Conservation (phyloP, 2,113 vertebrate species). For the Clarias batrachus region DNA sequence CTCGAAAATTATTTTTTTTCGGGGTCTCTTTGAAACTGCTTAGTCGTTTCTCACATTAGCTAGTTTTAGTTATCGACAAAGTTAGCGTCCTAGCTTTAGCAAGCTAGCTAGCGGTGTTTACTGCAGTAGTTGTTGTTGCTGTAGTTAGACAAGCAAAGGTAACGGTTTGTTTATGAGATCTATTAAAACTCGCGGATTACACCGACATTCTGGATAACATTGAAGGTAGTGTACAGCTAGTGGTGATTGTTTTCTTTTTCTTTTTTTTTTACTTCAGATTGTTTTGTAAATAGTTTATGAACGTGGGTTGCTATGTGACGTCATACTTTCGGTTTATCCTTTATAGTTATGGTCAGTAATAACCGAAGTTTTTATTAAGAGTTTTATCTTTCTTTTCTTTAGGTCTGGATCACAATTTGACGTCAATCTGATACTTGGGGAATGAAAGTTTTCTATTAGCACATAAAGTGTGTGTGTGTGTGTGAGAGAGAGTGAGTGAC, state of each 20-base stretch:
- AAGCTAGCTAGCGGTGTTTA: constrained; percentile 10
- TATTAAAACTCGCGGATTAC: background rate
- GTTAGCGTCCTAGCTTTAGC: constrained; percentile 6
- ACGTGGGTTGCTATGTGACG: background rate
- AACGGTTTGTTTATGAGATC: background rate
- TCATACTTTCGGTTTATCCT: background rate
- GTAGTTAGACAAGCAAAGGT: background rate
- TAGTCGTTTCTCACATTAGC: background rate
- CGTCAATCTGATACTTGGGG: background rate
- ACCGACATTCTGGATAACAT: background rate
- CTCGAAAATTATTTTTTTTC: background rate
- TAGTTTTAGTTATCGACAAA: background rate
- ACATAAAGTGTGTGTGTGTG: background rate
- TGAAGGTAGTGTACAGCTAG: background rate
- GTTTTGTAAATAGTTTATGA: background rate
- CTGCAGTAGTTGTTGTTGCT: background rate
- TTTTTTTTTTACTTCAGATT: no score
- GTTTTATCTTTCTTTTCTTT: constrained; percentile 22
- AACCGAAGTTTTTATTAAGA: background rate
- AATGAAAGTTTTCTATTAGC: background rate
- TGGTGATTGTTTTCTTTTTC: background rate
- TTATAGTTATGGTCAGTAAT: background rate
- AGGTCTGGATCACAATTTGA: constrained; percentile 5
- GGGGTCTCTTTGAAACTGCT: background rate
- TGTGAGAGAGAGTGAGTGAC: background rate